Conservation (phyloP, 1,140 invertebrate species). For the Sycophila sp. region DNA sequence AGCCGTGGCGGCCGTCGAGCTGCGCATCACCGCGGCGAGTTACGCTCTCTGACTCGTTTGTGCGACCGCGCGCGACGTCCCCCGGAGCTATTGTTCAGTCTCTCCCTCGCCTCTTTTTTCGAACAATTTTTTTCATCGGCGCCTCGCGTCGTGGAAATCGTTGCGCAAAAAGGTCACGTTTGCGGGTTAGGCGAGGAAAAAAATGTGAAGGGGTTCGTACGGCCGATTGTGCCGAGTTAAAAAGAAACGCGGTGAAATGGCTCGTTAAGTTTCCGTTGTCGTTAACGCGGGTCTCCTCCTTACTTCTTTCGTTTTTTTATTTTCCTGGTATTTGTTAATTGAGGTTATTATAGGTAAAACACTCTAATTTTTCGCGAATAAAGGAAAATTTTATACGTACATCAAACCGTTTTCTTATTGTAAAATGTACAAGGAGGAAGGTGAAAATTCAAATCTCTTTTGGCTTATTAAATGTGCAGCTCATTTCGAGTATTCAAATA, state of each 20-base stretch:
- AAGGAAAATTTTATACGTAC: too few relatives aligned
- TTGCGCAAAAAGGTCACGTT: slow-evolving; percentile 23
- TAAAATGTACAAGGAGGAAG: too few relatives aligned
- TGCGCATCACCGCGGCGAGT: slow-evolving; percentile 10
- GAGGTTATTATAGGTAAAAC: too few relatives aligned
- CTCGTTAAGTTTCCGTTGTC: not conserved
- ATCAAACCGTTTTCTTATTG: too few relatives aligned
- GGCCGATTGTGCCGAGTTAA: not conserved
- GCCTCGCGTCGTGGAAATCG: not conserved
- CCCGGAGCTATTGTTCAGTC: not conserved
- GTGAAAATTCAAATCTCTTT: too few relatives aligned
- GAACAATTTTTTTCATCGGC: not conserved
- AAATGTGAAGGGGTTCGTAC: slow-evolving; percentile 7
- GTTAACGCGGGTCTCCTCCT: not conserved
- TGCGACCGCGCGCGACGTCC: not conserved
- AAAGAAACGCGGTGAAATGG: not conserved
- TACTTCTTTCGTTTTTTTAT: not conserved
- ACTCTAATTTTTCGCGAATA: too few relatives aligned
- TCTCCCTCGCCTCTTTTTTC: not conserved
- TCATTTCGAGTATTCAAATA: too few relatives aligned
- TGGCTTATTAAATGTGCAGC: too few relatives aligned
- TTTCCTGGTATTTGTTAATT: too few relatives aligned
- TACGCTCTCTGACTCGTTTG: not conserved
- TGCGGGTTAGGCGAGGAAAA: not conserved
- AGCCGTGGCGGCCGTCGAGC: too few relatives aligned